Evolutionary conservation across 2,113 vertebrate species (phyloP).

Genomic region (Petrocephalus microphthalmus): DNA sequence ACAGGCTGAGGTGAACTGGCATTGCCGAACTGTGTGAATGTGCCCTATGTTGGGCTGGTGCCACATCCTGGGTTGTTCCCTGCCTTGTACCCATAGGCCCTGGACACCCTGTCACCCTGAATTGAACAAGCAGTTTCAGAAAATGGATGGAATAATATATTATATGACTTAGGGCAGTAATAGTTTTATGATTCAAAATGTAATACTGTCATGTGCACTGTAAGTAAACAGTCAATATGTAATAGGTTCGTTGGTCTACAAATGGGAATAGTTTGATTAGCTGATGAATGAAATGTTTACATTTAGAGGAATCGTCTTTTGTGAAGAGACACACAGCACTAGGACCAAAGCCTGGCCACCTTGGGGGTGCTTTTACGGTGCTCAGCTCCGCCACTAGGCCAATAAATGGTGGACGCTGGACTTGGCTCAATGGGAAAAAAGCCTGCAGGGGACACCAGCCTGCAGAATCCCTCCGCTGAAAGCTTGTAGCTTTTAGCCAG

Average conservation of each 20-base stretch:
- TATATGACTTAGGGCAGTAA: background rate
- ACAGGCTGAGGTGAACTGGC: background rate
- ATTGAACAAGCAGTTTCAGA: background rate
- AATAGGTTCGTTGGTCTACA: background rate
- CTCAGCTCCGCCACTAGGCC: background rate
- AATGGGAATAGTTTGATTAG: background rate
- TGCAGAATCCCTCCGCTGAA: background rate
- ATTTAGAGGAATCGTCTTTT: background rate
- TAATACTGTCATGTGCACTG: background rate
- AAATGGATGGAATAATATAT: background rate
- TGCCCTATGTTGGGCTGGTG: background rate
- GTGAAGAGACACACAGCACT: background rate
- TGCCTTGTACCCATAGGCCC: background rate
- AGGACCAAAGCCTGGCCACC: background rate
- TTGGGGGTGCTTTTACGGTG: background rate
- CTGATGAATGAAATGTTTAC: background rate
- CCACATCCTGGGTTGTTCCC: background rate
- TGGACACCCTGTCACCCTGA: background rate
- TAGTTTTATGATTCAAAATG: background rate
- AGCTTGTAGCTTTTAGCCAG: background rate
- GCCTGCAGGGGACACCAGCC: background rate
- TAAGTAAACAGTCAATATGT: background rate
- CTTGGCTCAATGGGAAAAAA: background rate
- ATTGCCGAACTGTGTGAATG: background rate
- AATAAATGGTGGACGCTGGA: background rate